phyloP scores from a whole-genome alignment of 92 coral and sea anemone genomes.

The Phenganax subtilis region DNA sequence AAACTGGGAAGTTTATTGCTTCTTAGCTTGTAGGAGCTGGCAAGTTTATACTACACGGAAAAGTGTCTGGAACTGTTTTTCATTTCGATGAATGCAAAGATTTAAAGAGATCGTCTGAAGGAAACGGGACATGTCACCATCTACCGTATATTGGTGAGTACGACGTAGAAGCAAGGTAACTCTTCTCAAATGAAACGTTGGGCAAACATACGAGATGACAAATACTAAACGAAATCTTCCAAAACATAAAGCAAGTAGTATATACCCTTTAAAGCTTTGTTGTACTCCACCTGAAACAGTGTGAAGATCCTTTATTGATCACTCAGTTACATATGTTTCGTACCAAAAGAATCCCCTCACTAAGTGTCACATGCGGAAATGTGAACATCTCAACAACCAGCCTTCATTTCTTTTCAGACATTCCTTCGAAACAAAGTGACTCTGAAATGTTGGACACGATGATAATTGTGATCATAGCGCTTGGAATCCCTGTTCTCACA shows the following conservation, averaged over 20 bases:
- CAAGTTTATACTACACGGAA: not conserved
- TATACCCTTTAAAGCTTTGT: no score
- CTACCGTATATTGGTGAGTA: constrained; percentile 17
- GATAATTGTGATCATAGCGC: not conserved
- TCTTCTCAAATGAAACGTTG: no score
- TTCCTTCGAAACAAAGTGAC: not conserved
- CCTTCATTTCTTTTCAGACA: not conserved
- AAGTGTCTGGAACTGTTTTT: not conserved
- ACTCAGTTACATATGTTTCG: no score
- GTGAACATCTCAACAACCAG: no score
- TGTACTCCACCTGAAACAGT: no score
- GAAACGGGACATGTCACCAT: constrained; percentile 3
- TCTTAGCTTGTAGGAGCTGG: constrained; percentile 33
- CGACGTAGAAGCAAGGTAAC: no score
- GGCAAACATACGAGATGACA: no score
- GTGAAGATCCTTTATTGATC: no score
- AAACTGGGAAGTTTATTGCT: not conserved
- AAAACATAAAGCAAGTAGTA: no score
- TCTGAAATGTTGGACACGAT: not conserved
- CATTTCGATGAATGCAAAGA: constrained; percentile 18
- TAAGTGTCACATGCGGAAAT: no score
- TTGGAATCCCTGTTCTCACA: not conserved
- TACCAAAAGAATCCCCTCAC: no score
- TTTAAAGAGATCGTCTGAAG: not conserved
- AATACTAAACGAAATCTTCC: no score